These are phyloP conservation scores for Tetragonula carbonaria DNA, from an alignment of 2,888 invertebrate genomes.

Conservation along the genomic window DNA sequence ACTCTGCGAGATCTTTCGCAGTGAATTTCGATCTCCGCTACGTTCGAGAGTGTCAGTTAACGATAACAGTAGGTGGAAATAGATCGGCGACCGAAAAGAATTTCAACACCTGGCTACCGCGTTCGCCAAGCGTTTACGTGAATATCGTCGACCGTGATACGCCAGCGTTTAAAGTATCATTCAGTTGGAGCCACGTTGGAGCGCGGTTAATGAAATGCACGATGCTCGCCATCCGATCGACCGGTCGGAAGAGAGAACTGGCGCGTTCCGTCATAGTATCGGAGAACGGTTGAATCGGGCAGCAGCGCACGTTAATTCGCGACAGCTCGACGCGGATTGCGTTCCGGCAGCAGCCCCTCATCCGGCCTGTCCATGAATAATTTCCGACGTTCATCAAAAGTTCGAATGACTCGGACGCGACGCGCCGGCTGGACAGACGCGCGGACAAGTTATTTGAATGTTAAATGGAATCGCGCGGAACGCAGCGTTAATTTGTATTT, in stretches of 20 bases:
- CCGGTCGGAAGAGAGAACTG: background rate
- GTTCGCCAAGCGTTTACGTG: too few relatives aligned
- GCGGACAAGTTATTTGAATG: constrained; percentile 54
- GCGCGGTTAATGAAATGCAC: constrained; percentile 18
- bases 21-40: too few relatives aligned
- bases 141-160: too few relatives aligned
- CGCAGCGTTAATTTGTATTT: constrained; percentile 54
- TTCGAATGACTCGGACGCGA: constrained; percentile 51
- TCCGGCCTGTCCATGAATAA: constrained; percentile 50
- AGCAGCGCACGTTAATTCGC: constrained; percentile 31
- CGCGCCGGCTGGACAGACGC: constrained; percentile 27
- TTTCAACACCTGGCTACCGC: too few relatives aligned
- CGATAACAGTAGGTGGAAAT: too few relatives aligned
- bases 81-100: too few relatives aligned
- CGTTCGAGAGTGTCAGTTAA: too few relatives aligned
- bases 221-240: background rate
- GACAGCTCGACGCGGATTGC: constrained; percentile 38
- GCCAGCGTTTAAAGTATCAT: too few relatives aligned
- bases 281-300: constrained; percentile 17
- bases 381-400: constrained; percentile 57
- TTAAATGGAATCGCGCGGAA: constrained; percentile 44
- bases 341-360: constrained; percentile 10
- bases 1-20: too few relatives aligned
- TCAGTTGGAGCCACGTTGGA: too few relatives aligned
- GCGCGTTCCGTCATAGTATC: background rate